Evolutionary conservation across 2,797 vertebrate species (phyloP), one percentile per base, ranked within the genome.

Genomic region (Sebastes dallii): DNA sequence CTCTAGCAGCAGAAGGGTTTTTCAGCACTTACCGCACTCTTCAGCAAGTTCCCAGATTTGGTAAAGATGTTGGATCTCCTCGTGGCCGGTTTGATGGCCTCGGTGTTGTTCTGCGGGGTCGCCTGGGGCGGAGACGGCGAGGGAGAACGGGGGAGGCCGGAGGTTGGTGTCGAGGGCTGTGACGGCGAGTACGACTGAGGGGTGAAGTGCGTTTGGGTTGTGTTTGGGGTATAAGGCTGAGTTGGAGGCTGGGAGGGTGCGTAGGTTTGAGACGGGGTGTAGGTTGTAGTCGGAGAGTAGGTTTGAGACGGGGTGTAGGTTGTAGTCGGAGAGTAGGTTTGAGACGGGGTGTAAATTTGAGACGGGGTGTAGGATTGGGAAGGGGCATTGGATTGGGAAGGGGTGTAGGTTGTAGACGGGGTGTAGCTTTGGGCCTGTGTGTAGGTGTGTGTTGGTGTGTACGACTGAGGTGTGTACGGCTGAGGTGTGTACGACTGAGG

Each of bases 11-110:
- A 16, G 18, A 7, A 1, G 22, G 9, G 6, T 8, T 30, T 8
- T 30, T 13, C 8, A 29, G 6, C 18, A 67, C 93, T 84, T 62
- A 96, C 95, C 60, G 93, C 89, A 6, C 92, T 95, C 81, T 94
- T 96, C 58, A 96, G 88, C 64, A 92, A 16, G 78, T 88, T 93
- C 3, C 95, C 95, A 8, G 95, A 95, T 72, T 96, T 96, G 25
- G 74, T 78, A 27, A 96, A 96, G 88, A 96, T 95, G 3, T 83
- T 95, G 1, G 82, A 0, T 71, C 46, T 95, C 87, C 80, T 94
- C 1, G 65, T 32, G 42, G 81, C 12, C 0, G 46, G 34, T 70
- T 75, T 94, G 77, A 32, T n/a, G 4, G 81, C 52, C 4, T 91
- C 87, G 0, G 81, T 2, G 29, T 24, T 65, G 55, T 32, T 86